Evolutionary conservation across 2,113 vertebrate species (phyloP), one percentile per base, ranked within the genome.

Genomic region (Pachyramphus minor): DNA sequence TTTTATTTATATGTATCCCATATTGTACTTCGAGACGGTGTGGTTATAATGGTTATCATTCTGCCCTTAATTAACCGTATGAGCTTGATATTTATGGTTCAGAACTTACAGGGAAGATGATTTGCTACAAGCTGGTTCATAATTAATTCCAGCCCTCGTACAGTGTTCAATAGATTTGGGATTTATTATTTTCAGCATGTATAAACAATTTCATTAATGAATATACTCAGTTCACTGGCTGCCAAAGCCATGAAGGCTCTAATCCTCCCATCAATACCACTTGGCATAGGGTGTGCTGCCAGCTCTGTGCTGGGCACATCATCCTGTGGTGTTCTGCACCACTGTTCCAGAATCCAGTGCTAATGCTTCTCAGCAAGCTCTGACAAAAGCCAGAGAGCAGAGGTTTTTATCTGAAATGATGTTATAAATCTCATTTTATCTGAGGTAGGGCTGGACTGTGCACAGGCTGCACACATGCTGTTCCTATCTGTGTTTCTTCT

Each of bases 191-290:
- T 87, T 75, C 67, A 85, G 47, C 30, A 58, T 28, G 22, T 71
- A 72, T 91, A 82, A 94, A 71, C 27, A 69, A 44, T 66, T 93
- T 87, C n/a, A 58, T 93, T 90, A 89, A 67, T 71, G 71, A 87
- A 39, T 83, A 64, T 24, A 25, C 53, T 67, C 64, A 25, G 30
- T 79, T 96, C 75, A 31, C 35, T 86, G 52, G 33, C 50, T 95
- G 84, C 82, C 85, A 92, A 87, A 77, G 20, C 50, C 17, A 8
- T 17, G 21, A 89, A n/a, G 59, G 18, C 58, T 90, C 50, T 83
- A 93, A 80, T 72, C 24, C 30, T 90, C 49, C 59, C 63, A 66
- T 69, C 52, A 68, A 2, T 73, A 49, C 25, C 18, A 5, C 59
- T 76, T 92, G 55, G 75, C 80, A 85, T 5, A 45, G 58, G 4